Evolutionary conservation across 1,140 invertebrate species (phyloP).

Genomic region (Macrocentrus cingulum): DNA sequence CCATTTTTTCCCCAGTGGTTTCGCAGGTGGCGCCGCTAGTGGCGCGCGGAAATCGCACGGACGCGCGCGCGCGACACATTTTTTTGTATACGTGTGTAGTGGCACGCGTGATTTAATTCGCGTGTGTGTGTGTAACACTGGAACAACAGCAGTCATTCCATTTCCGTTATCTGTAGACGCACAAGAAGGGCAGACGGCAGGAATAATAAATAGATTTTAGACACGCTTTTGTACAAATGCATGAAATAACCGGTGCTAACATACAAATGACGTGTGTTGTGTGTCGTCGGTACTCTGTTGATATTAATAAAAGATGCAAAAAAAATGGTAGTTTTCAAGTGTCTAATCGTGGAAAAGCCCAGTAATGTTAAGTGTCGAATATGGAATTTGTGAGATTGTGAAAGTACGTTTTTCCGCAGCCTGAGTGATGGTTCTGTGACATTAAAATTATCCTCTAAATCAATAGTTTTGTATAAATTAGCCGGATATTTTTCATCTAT

Average conservation of each 20-base stretch:
- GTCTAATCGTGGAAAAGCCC: neutral
- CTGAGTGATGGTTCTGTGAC: too few relatives aligned
- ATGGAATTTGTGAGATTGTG: neutral
- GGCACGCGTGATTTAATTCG: neutral
- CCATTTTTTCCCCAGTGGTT: too few relatives aligned
- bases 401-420: neutral
- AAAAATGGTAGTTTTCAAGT: neutral
- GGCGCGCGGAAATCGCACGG: too few relatives aligned
- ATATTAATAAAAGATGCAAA: neutral
- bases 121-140: conserved; percentile 25
- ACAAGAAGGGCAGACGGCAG: conserved; percentile 37
- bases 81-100: neutral
- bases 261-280: neutral
- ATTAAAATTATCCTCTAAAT: too few relatives aligned
- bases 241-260: neutral
- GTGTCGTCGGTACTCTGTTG: neutral
- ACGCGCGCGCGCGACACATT: too few relatives aligned
- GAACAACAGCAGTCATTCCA: conserved; percentile 33
- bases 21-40: too few relatives aligned
- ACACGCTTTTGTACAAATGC: neutral
- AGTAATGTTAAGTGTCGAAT: neutral
- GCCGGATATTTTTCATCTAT: neutral
- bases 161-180: conserved; percentile 42
- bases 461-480: too few relatives aligned
- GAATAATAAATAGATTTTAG: conserved; percentile 20